phyloP scores from a whole-genome alignment of 2,113 vertebrate genomes.

The Chlamydotis undulata region DNA sequence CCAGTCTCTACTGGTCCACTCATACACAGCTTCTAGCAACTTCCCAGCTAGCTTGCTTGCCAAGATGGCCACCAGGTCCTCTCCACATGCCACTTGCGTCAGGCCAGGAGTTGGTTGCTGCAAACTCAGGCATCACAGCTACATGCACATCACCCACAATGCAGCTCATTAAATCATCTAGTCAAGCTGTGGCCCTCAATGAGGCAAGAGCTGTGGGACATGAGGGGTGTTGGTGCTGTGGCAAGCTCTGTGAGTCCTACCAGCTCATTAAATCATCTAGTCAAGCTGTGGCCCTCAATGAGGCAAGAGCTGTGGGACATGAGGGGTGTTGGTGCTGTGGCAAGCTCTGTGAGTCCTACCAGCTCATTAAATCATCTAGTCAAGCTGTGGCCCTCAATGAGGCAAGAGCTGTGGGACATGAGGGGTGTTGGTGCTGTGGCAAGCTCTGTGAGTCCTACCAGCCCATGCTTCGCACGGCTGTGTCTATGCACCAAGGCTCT shows the following conservation, averaged over 20 bases:
- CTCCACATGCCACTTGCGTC: not conserved
- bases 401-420: fast-evolving
- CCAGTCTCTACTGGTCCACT: fast-evolving
- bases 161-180: not conserved
- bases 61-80: too few species aligned
- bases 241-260: not conserved
- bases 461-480: fast-evolving
- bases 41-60: not conserved
- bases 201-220: not conserved
- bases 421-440: fast-evolving
- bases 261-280: fast-evolving
- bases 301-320: not conserved
- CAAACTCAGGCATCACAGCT: not conserved
- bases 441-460: not conserved
- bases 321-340: fast-evolving
- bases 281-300: not conserved
- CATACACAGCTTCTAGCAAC: not conserved
- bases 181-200: not conserved
- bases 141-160: not conserved
- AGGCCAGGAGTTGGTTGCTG: fast-evolving
- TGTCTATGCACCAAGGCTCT: not conserved
- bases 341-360: not conserved
- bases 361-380: not conserved
- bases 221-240: fast-evolving
- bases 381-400: not conserved